Evolutionary conservation across 2,113 vertebrate species (phyloP).

Genomic region (Strix uralensis): DNA sequence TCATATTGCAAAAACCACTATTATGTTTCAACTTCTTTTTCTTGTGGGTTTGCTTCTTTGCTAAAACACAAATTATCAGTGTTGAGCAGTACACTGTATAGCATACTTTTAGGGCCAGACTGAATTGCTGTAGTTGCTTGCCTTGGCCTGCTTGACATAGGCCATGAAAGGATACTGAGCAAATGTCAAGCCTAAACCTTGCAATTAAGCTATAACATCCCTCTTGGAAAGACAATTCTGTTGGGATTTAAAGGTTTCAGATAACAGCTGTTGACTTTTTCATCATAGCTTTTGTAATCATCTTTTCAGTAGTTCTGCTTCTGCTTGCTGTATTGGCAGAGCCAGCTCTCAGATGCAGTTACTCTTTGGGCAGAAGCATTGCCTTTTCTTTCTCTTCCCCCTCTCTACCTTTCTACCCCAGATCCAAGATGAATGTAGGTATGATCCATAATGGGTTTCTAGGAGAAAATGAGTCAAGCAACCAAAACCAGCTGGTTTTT

Average conservation of each 20-base stretch:
- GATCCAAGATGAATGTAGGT: neutral
- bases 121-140: neutral
- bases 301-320: neutral
- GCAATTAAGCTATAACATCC: neutral
- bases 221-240: neutral
- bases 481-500: neutral
- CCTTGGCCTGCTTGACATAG: neutral
- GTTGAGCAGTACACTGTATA: neutral
- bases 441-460: neutral
- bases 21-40: neutral
- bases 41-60: neutral
- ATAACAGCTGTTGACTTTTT: neutral
- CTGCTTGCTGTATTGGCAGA: neutral
- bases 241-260: neutral
- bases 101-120: neutral
- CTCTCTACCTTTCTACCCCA: neutral
- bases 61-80: neutral
- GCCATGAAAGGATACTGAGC: neutral
- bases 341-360: fast-evolving
- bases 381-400: neutral
- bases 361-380: neutral
- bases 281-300: neutral
- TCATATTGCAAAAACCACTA: neutral
- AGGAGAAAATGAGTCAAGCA: neutral
- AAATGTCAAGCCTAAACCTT: neutral